phyloP scores from a whole-genome alignment of 2,113 vertebrate genomes.

The Corythaeola cristata region DNA sequence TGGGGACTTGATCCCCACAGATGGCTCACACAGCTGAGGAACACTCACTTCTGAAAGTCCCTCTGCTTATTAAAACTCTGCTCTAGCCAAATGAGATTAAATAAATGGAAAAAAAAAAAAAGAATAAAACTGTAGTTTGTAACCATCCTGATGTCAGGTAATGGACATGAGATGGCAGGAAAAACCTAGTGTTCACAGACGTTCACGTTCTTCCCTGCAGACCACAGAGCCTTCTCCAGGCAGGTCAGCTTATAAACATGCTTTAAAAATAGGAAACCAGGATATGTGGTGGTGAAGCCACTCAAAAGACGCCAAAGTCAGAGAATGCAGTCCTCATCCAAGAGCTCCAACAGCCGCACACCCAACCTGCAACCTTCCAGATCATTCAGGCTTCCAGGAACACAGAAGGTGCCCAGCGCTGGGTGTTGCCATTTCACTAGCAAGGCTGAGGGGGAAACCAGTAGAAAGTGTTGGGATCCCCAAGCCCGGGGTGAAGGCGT shows the following conservation, averaged over 20 bases:
- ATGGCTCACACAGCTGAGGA: not conserved
- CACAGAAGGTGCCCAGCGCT: fast-evolving
- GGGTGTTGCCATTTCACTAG: not conserved
- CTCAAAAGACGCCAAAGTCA: not conserved
- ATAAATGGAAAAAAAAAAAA: not conserved
- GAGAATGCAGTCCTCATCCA: not conserved
- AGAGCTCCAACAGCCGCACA: not conserved
- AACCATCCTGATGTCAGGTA: not conserved
- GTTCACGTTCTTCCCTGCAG: not conserved
- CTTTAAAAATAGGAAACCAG: not conserved
- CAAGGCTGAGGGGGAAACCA: not conserved
- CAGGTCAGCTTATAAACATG: not conserved
- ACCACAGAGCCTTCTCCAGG: not conserved
- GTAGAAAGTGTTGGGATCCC: not conserved
- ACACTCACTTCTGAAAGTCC: not conserved
- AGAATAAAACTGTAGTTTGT: not conserved
- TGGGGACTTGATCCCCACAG: not conserved
- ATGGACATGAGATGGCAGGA: not conserved
- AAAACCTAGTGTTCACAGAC: not conserved
- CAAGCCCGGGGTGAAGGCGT: not conserved
- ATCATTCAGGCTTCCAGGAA: not conserved
- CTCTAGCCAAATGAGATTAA: not conserved
- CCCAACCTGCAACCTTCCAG: not conserved
- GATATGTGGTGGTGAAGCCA: not conserved
- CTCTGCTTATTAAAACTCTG: not conserved